Conservation (phyloP, 2,113 vertebrate species). For the Antechinus stuartii region DNA sequence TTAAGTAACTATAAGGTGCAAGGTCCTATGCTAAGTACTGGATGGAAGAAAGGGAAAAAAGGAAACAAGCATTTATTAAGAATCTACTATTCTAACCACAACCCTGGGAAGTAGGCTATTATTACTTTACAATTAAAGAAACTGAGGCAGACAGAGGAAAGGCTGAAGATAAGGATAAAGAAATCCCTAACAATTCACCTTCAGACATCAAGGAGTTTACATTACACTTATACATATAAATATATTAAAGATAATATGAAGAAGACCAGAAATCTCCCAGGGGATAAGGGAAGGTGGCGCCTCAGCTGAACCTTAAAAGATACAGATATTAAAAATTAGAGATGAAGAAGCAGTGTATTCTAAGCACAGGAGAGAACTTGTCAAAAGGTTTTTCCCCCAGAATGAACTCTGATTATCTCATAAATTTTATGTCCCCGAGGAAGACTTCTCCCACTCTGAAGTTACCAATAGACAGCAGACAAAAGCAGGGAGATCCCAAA, state of each 20-base stretch:
- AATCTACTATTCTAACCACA: background rate
- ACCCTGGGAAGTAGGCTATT: background rate
- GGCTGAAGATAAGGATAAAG: background rate
- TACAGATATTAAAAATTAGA: background rate
- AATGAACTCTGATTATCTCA: background rate
- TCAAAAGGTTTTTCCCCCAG: background rate
- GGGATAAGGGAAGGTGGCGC: background rate
- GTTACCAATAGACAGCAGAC: background rate
- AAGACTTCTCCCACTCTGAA: background rate
- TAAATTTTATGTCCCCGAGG: background rate
- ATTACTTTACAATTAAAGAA: background rate
- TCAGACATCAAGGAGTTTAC: background rate
- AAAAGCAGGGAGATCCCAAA: background rate
- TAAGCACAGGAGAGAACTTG: background rate
- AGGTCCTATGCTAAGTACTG: background rate
- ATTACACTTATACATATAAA: background rate
- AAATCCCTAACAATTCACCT: background rate
- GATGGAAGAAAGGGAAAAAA: too few relatives aligned
- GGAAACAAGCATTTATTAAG: too few relatives aligned
- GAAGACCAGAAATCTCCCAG: background rate
- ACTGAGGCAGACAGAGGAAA: background rate
- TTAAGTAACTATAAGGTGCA: background rate
- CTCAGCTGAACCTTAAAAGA: background rate
- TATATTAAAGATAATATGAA: background rate
- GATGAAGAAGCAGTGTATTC: background rate